Conservation (phyloP, 1,140 invertebrate genomes). For the Saccostrea cuccullata region DNA sequence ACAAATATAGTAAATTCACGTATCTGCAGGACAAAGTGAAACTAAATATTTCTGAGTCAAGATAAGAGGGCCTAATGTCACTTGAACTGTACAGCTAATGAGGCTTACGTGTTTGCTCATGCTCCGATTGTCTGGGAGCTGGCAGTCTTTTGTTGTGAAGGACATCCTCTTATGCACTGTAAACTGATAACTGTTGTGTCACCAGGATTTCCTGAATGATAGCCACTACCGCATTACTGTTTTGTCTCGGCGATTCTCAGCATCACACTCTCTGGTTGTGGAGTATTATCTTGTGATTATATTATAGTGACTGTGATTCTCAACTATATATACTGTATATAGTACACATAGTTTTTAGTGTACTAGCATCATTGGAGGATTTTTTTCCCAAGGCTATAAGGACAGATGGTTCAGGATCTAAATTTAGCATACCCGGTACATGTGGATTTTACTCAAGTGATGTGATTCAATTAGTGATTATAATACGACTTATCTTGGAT, state of each 20-base stretch:
- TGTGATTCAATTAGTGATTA: too few relatives aligned
- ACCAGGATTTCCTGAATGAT: conserved; percentile 18
- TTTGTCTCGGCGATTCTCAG: not conserved
- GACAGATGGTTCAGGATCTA: too few relatives aligned
- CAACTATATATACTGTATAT: not conserved
- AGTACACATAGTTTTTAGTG: not conserved
- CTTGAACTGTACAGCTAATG: not conserved
- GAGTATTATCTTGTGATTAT: not conserved
- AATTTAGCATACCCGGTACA: too few relatives aligned
- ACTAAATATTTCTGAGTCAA: conserved; percentile 2
- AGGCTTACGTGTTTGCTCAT: not conserved
- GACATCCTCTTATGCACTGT: conserved; percentile 1
- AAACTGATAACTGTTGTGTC: not conserved
- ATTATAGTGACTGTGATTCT: not conserved
- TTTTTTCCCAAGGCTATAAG: too few relatives aligned
- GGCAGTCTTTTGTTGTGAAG: not conserved
- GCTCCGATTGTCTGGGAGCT: not conserved
- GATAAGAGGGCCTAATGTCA: not conserved
- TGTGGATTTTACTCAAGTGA: too few relatives aligned
- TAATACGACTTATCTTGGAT: too few relatives aligned
- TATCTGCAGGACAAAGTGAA: not conserved
- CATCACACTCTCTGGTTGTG: not conserved
- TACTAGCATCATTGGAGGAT: too few relatives aligned
- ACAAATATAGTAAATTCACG: not conserved
- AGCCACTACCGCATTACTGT: not conserved